These are phyloP conservation scores for Drosophila quinaria DNA, from an alignment of 2,888 invertebrate species.

Conservation along the genomic window DNA sequence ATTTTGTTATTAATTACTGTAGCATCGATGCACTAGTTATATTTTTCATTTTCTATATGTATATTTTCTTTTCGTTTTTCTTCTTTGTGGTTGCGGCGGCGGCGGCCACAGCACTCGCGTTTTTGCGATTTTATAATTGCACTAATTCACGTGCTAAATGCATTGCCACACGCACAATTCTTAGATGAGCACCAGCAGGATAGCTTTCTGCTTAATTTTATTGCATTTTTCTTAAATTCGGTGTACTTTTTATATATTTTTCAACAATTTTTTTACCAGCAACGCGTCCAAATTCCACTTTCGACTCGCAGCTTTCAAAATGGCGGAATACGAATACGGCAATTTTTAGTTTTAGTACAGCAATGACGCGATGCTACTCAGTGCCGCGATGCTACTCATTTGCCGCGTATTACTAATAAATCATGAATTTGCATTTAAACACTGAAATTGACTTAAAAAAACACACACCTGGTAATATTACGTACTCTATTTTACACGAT, in stretches of 20 bases:
- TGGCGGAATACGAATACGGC: constrained; percentile 86
- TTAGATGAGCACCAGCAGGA: constrained; percentile 48
- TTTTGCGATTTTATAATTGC: constrained; percentile 74
- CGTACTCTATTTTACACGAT: constrained; percentile 44
- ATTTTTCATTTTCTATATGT: constrained; percentile 32
- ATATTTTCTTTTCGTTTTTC: constrained; percentile 54
- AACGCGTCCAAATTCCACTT: constrained; percentile 85
- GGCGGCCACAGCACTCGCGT: constrained; percentile 58
- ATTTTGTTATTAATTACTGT: constrained; percentile 51
- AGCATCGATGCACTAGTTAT: constrained; percentile 62
- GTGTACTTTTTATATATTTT: constrained; percentile 71
- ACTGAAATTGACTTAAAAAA: constrained; percentile 5
- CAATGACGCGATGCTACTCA: constrained; percentile 84
- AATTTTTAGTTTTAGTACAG: constrained; percentile 85
- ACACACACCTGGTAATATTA: constrained; percentile 56
- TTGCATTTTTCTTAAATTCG: constrained; percentile 59
- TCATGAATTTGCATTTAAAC: constrained; percentile 33
- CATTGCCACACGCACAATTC: constrained; percentile 62
- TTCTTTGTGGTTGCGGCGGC: constrained; percentile 68
- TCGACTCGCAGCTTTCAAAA: constrained; percentile 86
- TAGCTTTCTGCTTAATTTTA: constrained; percentile 46
- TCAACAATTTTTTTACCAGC: constrained; percentile 80
- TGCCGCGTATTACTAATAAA: constrained; percentile 55
- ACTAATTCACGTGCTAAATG: constrained; percentile 74
- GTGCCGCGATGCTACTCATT: constrained; percentile 70